phyloP scores from a whole-genome alignment of 2,888 invertebrate genomes.

The Lepidocyrtoides sp. region DNA sequence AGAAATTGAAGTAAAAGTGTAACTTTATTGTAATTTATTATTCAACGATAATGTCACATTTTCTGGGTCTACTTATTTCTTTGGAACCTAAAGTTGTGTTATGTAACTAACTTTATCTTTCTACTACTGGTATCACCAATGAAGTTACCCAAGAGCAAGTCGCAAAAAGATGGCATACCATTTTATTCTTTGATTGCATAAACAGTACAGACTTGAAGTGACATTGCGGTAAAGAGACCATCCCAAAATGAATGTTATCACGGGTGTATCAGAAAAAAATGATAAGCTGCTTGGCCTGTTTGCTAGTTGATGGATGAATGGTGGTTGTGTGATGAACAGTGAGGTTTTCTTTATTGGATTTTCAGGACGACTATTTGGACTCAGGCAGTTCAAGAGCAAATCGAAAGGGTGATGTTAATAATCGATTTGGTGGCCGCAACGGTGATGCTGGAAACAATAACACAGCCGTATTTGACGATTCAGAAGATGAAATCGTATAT shows the following conservation, averaged over 20 bases:
- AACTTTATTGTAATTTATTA: no score
- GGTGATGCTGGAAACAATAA: not conserved
- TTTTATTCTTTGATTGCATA: no score
- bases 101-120: no score
- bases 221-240: not conserved
- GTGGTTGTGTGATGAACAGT: not conserved
- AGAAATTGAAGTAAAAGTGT: no score
- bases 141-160: no score
- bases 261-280: not conserved
- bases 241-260: not conserved
- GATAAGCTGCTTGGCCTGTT: conserved; percentile 19
- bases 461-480: conserved; percentile 10
- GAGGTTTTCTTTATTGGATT: conserved; percentile 35
- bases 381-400: conserved; percentile 31
- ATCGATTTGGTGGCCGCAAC: not conserved
- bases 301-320: not conserved
- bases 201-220: no score
- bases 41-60: no score
- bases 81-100: no score
- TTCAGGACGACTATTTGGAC: conserved; percentile 60
- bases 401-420: not conserved
- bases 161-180: not conserved
- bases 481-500: conserved; percentile 48
- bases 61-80: no score
- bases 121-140: not conserved